phyloP scores from a whole-genome alignment of 1,140 invertebrate species.

The Geopemphigus sp. region DNA sequence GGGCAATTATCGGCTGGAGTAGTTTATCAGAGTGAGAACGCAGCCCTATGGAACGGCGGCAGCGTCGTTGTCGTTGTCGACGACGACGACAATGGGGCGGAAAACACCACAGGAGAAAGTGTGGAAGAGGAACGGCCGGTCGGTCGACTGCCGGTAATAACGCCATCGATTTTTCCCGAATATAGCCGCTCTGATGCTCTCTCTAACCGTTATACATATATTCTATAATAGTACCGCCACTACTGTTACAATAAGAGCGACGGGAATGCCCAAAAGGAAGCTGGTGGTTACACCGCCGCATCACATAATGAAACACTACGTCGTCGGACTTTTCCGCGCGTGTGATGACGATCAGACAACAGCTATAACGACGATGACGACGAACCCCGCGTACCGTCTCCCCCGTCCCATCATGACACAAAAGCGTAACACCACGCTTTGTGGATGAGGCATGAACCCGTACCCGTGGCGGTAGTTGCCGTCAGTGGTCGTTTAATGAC shows the following conservation, averaged over 20 bases:
- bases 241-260: background rate
- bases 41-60: background rate
- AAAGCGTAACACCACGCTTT: too few relatives aligned
- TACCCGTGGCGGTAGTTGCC: too few relatives aligned
- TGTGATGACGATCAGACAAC: constrained; percentile 28
- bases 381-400: background rate
- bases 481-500: background rate
- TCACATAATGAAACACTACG: constrained; percentile 27
- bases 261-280: background rate
- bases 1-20: background rate
- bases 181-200: constrained; percentile 5
- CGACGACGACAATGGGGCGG: background rate
- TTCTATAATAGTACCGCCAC: background rate
- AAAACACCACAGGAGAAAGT: background rate
- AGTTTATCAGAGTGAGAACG: constrained; percentile 30
- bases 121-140: background rate
- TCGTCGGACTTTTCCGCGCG: constrained; percentile 35
- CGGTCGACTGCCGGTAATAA: constrained; percentile 30
- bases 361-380: constrained; percentile 15
- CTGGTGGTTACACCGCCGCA: background rate
- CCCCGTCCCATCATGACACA: background rate
- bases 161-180: constrained; percentile 48
- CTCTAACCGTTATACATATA: constrained; percentile 5
- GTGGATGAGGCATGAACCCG: too few relatives aligned
- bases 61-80: background rate